Evolutionary conservation across 2,797 vertebrate genomes (phyloP).

Genomic region (Simalia tracyae): DNA sequence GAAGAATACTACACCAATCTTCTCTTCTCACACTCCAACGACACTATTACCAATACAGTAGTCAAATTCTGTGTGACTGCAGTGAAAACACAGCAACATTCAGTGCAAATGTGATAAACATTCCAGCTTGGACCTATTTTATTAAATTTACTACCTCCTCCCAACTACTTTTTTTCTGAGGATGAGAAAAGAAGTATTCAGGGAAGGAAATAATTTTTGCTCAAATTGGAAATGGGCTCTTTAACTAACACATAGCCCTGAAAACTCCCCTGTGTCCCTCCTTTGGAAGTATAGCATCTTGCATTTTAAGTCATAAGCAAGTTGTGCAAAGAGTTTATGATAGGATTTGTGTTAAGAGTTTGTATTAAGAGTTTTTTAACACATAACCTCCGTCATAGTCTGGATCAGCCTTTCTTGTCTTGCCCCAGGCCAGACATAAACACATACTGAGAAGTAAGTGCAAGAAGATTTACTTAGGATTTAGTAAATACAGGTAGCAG

Average conservation of each 20-base stretch:
- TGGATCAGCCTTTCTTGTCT: neutral
- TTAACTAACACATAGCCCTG: neutral
- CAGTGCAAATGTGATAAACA: neutral
- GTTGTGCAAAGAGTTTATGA: neutral
- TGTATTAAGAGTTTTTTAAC: neutral
- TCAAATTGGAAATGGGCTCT: neutral
- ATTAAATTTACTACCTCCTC: neutral
- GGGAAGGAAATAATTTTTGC: neutral
- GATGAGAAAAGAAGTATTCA: neutral
- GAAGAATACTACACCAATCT: neutral
- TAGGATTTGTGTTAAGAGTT: neutral
- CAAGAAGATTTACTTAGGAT: neutral
- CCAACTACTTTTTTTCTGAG: neutral
- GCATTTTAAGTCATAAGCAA: neutral
- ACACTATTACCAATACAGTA: neutral
- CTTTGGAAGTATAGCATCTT: neutral
- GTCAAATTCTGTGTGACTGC: neutral
- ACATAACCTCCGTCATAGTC: neutral
- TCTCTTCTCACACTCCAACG: neutral
- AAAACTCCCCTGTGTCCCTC: too few relatives aligned
- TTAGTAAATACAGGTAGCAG: neutral
- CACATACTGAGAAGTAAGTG: neutral
- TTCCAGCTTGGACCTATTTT: neutral
- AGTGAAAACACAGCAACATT: neutral
- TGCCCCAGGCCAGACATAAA: neutral